Evolutionary conservation across 2,888 invertebrate genomes (phyloP).

Genomic region (Molorchus minor): DNA sequence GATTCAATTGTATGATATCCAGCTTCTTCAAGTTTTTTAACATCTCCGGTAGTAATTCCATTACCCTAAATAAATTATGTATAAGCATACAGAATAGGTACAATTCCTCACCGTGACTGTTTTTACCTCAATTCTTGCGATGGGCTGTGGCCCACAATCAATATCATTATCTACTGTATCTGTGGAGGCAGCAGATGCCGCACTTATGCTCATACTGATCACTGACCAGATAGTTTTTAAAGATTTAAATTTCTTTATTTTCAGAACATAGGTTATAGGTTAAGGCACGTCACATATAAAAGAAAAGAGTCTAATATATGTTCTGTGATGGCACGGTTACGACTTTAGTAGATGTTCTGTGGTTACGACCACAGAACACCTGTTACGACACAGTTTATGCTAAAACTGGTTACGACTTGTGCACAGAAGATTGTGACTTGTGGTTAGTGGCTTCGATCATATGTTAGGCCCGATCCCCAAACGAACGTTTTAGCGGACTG

Average conservation of each 20-base stretch:
- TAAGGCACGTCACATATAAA: not conserved
- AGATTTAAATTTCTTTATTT: not conserved
- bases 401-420: too few relatives aligned
- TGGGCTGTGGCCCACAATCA: slow-evolving; percentile 76
- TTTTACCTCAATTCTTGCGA: slow-evolving; percentile 77
- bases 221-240: not conserved
- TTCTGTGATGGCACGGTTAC: too few relatives aligned
- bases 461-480: too few relatives aligned
- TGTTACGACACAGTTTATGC: too few relatives aligned
- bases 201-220: slow-evolving; percentile 50
- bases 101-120: not conserved
- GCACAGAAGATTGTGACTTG: too few relatives aligned
- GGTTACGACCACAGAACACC: too few relatives aligned
- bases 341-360: too few relatives aligned
- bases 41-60: slow-evolving; percentile 89
- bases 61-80: slow-evolving; percentile 71
- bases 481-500: too few relatives aligned
- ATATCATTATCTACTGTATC: slow-evolving; percentile 67
- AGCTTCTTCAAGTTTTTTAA: slow-evolving; percentile 92
- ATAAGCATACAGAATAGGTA: not conserved
- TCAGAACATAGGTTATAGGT: not conserved
- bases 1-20: slow-evolving; percentile 96
- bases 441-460: too few relatives aligned
- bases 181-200: slow-evolving; percentile 65
- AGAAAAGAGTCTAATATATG: too few relatives aligned